Evolutionary conservation across 1,140 invertebrate species (phyloP), one percentile per base, ranked within the genome.

Genomic region (Apis cerana): DNA sequence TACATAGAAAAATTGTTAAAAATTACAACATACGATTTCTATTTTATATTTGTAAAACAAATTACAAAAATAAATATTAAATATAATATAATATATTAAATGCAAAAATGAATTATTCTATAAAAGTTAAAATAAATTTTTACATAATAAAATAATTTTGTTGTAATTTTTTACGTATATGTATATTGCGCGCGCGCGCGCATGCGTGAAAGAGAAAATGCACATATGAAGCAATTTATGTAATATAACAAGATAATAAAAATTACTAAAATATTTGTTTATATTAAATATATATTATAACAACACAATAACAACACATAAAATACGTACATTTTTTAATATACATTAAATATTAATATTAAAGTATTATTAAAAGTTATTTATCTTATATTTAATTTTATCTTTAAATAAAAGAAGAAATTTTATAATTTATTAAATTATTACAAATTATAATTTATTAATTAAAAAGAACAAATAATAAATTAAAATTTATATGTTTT

Each of bases 161-260:
- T 5, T 69, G 11, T 59, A 59, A 17, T 17, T n/a, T 17, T n/a
- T 33, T 33, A 33, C 2, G 33, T 33, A 33, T 33, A 2, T 33
- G 2, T 33, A 33, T 33, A 33, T 33, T 33, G 33, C 33, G 33
- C 70, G 13, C 12, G 5, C 33, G 33, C 33, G 33, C 33, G 33
- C 33, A 3, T 5, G 0, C 7, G 4, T 43, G 7, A 43, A 43
- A 43, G 33, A 43, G 33, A 43, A 43, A 43, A 43, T 43, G 33
- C 10, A n/a, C 50, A 4, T 27, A 70, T 79, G 27, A 43, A 70
- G 43, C 54, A 71, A 15, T 80, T 80, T 27, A 27, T 43, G 33
- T 43, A 43, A 43, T 75, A 80, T 43, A 80, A 71, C 59, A 64
- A 61, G 52, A 54, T 80, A 74, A 50, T 62, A 80, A 80, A 74